phyloP scores from a whole-genome alignment of 2,888 invertebrate genomes.

The Caenorhabditis sp. region DNA sequence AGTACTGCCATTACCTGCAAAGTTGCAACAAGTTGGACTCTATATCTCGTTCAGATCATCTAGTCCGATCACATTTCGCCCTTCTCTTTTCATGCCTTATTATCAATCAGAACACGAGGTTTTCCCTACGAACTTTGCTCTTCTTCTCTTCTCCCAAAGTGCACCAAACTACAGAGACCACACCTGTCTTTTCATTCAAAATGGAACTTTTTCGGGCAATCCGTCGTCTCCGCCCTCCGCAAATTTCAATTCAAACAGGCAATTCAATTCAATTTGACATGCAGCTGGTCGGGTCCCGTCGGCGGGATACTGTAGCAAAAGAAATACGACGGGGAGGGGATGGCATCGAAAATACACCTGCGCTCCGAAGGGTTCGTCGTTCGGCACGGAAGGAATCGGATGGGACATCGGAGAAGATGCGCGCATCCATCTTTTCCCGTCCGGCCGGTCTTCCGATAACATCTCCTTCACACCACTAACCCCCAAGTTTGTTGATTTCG shows the following conservation, averaged over 20 bases:
- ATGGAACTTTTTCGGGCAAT: conserved; percentile 9
- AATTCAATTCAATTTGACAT: conserved; percentile 25
- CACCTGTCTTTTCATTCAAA: not conserved
- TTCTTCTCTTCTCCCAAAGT: not conserved
- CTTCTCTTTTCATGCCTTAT: not conserved
- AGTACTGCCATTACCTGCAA: not conserved
- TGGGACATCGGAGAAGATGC: no score
- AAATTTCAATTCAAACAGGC: conserved; percentile 8
- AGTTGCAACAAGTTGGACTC: not conserved
- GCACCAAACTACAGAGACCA: conserved; percentile 18
- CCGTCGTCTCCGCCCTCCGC: no score
- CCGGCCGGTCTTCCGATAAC: conserved; percentile 19
- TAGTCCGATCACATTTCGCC: not conserved
- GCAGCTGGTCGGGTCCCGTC: conserved; percentile 27
- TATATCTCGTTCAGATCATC: not conserved
- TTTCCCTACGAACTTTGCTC: conserved; percentile 13
- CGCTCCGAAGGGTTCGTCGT: conserved; percentile 6
- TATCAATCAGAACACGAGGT: conserved; percentile 12
- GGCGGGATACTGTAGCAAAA: conserved; percentile 23
- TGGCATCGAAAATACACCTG: conserved; percentile 28
- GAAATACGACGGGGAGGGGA: not conserved
- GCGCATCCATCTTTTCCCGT: conserved; percentile 9
- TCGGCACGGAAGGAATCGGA: not conserved
- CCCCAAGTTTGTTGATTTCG: conserved; percentile 20
- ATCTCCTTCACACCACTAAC: conserved; percentile 34